Evolutionary conservation across 53 echinoderm and acorn worm genomes (phyloP).

Genomic region (Luidia sarsii): DNA sequence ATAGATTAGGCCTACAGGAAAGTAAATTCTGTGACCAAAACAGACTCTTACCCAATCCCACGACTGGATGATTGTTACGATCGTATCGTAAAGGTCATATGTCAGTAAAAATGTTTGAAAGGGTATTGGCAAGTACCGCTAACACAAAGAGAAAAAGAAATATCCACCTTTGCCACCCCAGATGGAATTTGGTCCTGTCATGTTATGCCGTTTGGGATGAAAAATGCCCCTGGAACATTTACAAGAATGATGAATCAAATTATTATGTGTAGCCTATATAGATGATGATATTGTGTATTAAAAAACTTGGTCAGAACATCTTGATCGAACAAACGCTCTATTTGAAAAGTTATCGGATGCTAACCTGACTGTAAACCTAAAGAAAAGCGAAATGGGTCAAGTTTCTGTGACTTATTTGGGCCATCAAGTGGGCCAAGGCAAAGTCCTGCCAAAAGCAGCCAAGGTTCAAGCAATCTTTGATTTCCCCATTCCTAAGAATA

Average conservation of each 20-base stretch:
- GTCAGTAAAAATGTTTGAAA: conserved; percentile 36
- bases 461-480: conserved; percentile 50
- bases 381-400: conserved; percentile 53
- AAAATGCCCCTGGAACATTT: conserved; percentile 45
- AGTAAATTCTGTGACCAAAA: conserved; percentile 45
- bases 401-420: conserved; percentile 55
- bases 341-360: conserved; percentile 4
- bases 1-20: conserved; percentile 61
- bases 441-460: conserved; percentile 39
- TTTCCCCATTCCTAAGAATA: conserved; percentile 28
- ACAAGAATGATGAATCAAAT: conserved; percentile 47
- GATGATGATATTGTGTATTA: conserved; percentile 6
- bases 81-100: conserved; percentile 19
- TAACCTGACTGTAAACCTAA: conserved; percentile 34
- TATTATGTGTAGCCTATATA: conserved; percentile 4
- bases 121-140: conserved; percentile 56
- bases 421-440: conserved; percentile 53
- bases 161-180: conserved; percentile 52
- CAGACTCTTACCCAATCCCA: conserved; percentile 58
- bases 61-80: conserved; percentile 55
- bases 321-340: background rate
- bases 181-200: conserved; percentile 21
- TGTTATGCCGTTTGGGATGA: conserved; percentile 53
- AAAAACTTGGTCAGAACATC: conserved; percentile 36
- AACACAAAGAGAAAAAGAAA: conserved; percentile 25